These are phyloP conservation scores for Vespertilio murinus DNA, from an alignment of 2,797 vertebrate genomes.

Conservation along the genomic window DNA sequence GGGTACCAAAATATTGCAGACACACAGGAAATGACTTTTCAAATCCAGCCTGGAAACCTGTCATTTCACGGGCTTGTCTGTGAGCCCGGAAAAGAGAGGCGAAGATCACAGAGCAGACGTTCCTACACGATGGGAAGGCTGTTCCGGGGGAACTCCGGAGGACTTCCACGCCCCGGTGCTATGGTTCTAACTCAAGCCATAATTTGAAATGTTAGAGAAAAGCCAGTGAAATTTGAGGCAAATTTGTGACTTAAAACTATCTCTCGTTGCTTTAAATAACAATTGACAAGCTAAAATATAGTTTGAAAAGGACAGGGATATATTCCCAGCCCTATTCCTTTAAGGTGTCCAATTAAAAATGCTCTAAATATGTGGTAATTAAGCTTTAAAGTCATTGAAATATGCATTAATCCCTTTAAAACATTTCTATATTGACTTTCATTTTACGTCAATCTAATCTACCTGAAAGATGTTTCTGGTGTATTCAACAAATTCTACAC, in stretches of 20 bases:
- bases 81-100: conserved; percentile 16
- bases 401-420: conserved; percentile 1
- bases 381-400: background rate
- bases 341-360: conserved; percentile 14
- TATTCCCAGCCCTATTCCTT: background rate
- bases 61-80: conserved; percentile 64
- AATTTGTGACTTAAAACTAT: background rate
- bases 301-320: background rate
- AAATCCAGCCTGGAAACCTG: conserved; percentile 56
- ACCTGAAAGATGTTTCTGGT: conserved; percentile 13
- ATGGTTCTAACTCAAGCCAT: background rate
- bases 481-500: background rate
- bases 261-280: conserved; percentile 14
- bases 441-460: background rate
- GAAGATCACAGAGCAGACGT: background rate
- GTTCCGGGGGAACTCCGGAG: background rate
- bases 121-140: background rate
- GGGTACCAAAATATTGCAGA: conserved; percentile 55
- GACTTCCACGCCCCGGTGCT: background rate
- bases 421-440: background rate
- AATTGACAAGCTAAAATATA: background rate
- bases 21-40: conserved; percentile 54
- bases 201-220: conserved; percentile 48
- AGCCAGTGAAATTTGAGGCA: background rate
- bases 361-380: background rate